Conservation (phyloP, 2,888 invertebrate species). For the Tetanocera ferruginea region DNA sequence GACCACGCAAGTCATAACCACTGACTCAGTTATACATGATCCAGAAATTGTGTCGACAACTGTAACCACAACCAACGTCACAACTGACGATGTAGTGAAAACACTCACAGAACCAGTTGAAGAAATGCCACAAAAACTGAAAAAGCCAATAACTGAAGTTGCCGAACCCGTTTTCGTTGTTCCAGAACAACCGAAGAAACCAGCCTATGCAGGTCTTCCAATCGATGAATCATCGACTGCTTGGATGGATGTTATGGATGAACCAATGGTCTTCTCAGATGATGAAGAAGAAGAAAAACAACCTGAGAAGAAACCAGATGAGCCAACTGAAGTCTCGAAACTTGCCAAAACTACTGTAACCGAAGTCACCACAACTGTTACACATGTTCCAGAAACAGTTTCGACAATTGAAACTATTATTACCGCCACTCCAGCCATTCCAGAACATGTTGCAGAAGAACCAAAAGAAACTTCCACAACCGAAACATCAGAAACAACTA, state of each 20-base stretch:
- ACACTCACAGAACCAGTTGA: background rate
- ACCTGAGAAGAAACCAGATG: slow-evolving; percentile 1
- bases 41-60: slow-evolving; percentile 38
- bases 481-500: too few relatives aligned
- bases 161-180: background rate
- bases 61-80: too few relatives aligned
- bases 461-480: background rate
- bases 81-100: background rate
- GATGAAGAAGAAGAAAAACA: slow-evolving; percentile 48
- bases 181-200: slow-evolving; percentile 46
- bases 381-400: slow-evolving; percentile 41
- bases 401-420: background rate
- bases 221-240: slow-evolving; percentile 60
- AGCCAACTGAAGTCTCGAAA: slow-evolving; percentile 44
- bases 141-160: slow-evolving; percentile 38
- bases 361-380: background rate
- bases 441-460: background rate
- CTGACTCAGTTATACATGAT: slow-evolving; percentile 37
- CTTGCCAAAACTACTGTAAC: slow-evolving; percentile 27
- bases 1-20: background rate
- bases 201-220: slow-evolving; percentile 59
- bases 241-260: slow-evolving; percentile 61
- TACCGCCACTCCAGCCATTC: background rate
- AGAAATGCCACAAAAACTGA: slow-evolving; percentile 37
- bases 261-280: slow-evolving; percentile 56